Evolutionary conservation across 2,113 vertebrate genomes (phyloP), one percentile per base, ranked within the genome.

Genomic region (Kobus ellipsiprymnus): DNA sequence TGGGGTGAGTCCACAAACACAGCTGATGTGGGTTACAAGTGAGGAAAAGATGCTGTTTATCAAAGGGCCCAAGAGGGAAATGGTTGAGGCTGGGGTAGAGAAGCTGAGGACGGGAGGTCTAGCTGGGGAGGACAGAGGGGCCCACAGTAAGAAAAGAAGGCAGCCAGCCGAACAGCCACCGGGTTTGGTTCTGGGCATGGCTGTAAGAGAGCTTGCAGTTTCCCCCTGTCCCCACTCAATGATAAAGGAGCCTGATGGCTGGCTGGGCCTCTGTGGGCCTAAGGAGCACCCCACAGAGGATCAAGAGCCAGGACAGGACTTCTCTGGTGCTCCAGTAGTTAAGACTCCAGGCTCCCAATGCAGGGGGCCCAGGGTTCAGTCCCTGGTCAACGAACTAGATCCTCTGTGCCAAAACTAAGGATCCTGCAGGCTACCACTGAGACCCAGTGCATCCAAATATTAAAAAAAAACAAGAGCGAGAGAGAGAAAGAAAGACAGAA

Each of bases 181-280:
- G 60, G 40, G 44, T 33, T 40, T 12, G 6, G 60, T 12, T 59
- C 44, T 29, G 14, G 59, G 9, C 3, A 6, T 2, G 19, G 11
- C 7, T 5, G 50, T 30, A 16, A 44, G 54, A 33, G 7, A 48
- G 44, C 25, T 48, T 64, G 17, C 60, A 46, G 85, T 16, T 25
- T 27, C 52, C 27, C 16, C 0, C 0, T 1, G 13, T 36, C 57
- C 52, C 85, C 77, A 17, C 10, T 1, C n/a, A 13, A 11, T 5
- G 46, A 36, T 30, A 25, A 36, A 90, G 52, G 59, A 54, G 46
- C 55, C 82, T 8, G 25, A 27, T 14, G 29, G 19, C 64, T 59
- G 71, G 48, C 8, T 2, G 15, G 30, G 15, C 7, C 13, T 12
- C 30, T 29, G 21, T 7, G 30, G 52, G 19, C 15, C 87, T 9